These are phyloP conservation scores for Vespertilio murinus DNA, from an alignment of 2,797 vertebrate species.

Conservation along the genomic window DNA sequence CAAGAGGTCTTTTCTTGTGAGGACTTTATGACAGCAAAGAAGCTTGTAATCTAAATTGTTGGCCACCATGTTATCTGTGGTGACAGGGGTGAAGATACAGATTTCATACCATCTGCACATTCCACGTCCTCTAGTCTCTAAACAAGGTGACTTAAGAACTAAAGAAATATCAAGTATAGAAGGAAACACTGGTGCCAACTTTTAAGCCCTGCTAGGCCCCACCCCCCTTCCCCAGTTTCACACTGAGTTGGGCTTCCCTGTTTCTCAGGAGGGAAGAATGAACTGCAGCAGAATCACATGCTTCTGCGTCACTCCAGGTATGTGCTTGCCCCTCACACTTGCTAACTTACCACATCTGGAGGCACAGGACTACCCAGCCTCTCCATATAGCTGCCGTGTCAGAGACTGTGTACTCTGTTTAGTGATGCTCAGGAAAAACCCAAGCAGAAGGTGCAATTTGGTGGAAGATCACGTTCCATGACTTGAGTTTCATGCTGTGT, in stretches of 20 bases:
- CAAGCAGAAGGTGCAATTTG: constrained; percentile 57
- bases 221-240: background rate
- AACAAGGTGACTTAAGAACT: background rate
- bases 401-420: background rate
- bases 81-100: background rate
- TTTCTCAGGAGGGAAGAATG: background rate
- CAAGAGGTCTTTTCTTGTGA: background rate
- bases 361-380: background rate
- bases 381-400: background rate
- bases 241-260: background rate
- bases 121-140: background rate
- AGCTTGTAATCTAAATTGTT: background rate
- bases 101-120: background rate
- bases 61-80: background rate
- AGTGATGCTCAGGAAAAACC: constrained; percentile 26
- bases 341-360: background rate
- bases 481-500: constrained; percentile 73
- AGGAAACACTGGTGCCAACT: background rate
- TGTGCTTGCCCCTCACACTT: background rate
- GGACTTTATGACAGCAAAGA: background rate
- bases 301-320: background rate
- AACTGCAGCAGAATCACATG: background rate
- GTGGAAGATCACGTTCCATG: constrained; percentile 49
- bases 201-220: background rate
- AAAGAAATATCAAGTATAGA: background rate